Base-by-base conservation (phyloP, 2,113 vertebrate species). In the Tympanuchus pallidicinctus region DNA sequence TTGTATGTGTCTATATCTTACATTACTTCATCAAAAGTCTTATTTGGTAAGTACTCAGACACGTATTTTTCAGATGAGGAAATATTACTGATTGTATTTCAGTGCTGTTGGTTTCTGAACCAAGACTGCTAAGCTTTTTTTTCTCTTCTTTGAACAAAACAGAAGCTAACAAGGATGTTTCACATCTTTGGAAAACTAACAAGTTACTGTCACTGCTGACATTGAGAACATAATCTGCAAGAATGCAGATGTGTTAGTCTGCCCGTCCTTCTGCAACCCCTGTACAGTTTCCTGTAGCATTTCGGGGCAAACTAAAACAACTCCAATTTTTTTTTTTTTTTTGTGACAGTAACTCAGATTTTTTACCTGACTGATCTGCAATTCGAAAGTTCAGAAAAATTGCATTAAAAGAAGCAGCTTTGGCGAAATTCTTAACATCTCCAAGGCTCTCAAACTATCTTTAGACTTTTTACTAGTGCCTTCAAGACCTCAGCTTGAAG, bases 1-100 rank as follows among this genome's bases (percentile, higher is more conserved):
- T 11, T 0, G 2, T 13, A 11, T 8, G 2, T 24, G 40, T 8
- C 14, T 63, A 1, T n/a, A 61, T 12, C 3, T 3, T 21, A 13
- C 7, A 32, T 34, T 63, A 20, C 57, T 63, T 61, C n/a, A 47
- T 14, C 9, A 59, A 80, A 48, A 8, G 8, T 8, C 12, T 48
- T 25, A 63, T 13, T 19, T 69, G 72, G 76, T 82, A 56, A 64
- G 76, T 82, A 60, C n/a, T 73, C 59, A 9, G 12, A 19, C 17
- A 0, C 8, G 1, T 57, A 32, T 74, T 89, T 34, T 61, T 4
- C 45, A 10, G 13, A 52, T 1, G 5, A 89, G 25, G 71, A 84
- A 84, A 79, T 45, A 16, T 36, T 3, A n/a, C 11, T n/a, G 70
- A 11, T 11, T 54, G 17, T 69, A 36, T 43, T 79, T 63, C 36